A percentile compares a stretch with the other conserved stretches of the same genome.
These are phyloP conservation scores for Erpornis zantholeuca DNA, from an alignment of 2,113 vertebrate species.

Conservation along the genomic window DNA sequence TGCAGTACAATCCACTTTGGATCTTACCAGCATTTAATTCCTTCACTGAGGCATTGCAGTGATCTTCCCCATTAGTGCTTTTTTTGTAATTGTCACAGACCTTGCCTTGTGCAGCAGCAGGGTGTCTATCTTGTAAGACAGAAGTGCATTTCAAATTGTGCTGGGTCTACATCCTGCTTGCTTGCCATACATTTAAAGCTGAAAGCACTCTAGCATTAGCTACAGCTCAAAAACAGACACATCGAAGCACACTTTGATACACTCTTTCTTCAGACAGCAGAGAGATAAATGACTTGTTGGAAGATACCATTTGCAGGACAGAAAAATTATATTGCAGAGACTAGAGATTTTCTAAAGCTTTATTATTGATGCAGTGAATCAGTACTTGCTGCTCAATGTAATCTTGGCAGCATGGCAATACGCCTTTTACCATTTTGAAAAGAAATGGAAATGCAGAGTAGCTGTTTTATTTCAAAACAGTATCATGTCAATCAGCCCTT, in stretches of 20 bases:
- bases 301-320: not conserved
- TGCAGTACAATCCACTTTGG: not conserved
- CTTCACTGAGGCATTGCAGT: not conserved
- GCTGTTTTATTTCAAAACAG: not conserved
- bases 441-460: not conserved
- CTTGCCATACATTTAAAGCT: not conserved
- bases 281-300: slow-evolving; percentile 6
- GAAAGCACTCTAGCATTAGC: not conserved
- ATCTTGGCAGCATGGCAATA: not conserved
- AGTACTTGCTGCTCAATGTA: not conserved
- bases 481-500: not conserved
- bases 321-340: not conserved
- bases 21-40: not conserved
- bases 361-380: slow-evolving; percentile 35
- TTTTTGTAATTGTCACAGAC: not conserved
- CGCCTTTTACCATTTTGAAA: not conserved
- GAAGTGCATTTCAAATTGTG: not conserved
- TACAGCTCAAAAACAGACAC: not conserved
- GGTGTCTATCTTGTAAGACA: not conserved
- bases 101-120: rapidly evolving
- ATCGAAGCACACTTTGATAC: not conserved
- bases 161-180: not conserved
- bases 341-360: not conserved
- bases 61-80: not conserved
- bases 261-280: not conserved